These are phyloP conservation scores for Cataglyphis albicans DNA, from an alignment of 2,888 invertebrate species.

Conservation along the genomic window DNA sequence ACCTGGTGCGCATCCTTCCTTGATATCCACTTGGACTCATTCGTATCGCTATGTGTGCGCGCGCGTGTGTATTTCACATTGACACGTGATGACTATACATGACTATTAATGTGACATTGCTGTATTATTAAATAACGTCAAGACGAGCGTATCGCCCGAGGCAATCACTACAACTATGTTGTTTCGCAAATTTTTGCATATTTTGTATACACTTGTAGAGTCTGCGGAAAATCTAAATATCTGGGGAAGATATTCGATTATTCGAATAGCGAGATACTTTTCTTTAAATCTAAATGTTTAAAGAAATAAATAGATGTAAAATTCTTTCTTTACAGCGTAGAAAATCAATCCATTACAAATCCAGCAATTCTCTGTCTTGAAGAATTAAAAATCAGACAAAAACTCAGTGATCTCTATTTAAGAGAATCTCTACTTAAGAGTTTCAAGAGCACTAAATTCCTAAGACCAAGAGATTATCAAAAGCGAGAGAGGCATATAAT, in stretches of 20 bases:
- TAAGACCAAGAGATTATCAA: background rate
- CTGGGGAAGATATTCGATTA: background rate
- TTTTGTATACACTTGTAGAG: background rate
- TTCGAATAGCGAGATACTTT: background rate
- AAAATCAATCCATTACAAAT: background rate
- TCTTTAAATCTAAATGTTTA: background rate
- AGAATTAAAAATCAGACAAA: background rate
- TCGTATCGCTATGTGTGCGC: background rate
- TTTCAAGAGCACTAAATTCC: background rate
- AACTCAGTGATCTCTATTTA: background rate
- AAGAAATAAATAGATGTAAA: background rate
- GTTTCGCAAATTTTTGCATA: constrained; percentile 7
- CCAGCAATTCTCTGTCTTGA: too few relatives aligned
- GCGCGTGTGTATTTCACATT: too few relatives aligned
- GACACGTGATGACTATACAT: background rate
- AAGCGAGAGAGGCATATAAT: background rate
- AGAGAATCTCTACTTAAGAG: background rate
- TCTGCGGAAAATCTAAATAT: background rate
- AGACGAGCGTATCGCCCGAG: constrained; percentile 30
- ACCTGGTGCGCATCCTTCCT: constrained; percentile 70
- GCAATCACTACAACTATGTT: background rate
- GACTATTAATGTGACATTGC: constrained; percentile 40
- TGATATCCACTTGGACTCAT: constrained; percentile 64
- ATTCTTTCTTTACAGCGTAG: background rate
- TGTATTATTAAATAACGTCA: constrained; percentile 45